Base-by-base conservation (phyloP, 2,797 vertebrate genomes). In the Harpagifer antarcticus region DNA sequence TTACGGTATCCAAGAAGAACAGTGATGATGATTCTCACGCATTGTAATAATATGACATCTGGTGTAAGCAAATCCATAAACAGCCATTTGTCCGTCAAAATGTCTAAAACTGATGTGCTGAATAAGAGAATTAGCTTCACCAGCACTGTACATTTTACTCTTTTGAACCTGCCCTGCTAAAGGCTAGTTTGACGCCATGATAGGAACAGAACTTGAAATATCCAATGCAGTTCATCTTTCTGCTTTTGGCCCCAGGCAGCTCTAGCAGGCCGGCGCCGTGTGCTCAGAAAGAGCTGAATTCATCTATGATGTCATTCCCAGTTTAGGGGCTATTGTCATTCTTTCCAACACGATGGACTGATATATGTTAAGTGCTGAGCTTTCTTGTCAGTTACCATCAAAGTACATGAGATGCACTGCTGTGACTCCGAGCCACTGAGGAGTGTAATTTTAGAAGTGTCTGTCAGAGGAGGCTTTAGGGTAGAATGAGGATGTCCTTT, bases 261-360 rank as follows among this genome's bases (percentile, higher is more conserved):
- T 76, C 71, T 78, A 10, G 40, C 72, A 76, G 55, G 17, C 10
- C 5, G 2, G 10, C 1, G 8, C 49, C 56, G 47, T 50, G 45
- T 57, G 17, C 43, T 17, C 2, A 54, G 52, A 68, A 49, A 70
- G 53, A 78, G 52, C 63, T 59, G 16, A 76, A 53, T 62, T 43
- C 55, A 72, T 79, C 74, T 67, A 53, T 87, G 74, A 86, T 79
- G 68, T 85, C 81, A 84, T 63, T 76, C 63, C n/a, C 40, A 65
- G 66, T 78, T 70, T 57, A 42, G 45, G 17, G 66, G 54, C 44
- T 9, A 56, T 70, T 75, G 62, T 61, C 47, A 45, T 71, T 78
- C 56, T 70, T 78, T 78, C 76, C 63, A 11, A 14, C 50, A 56
- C 45, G 52, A 9, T 12, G 3, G 31, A 45, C 54, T 53, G 60